Conservation (phyloP, 1,140 invertebrate genomes). For the Luehdorfia chinensis region DNA sequence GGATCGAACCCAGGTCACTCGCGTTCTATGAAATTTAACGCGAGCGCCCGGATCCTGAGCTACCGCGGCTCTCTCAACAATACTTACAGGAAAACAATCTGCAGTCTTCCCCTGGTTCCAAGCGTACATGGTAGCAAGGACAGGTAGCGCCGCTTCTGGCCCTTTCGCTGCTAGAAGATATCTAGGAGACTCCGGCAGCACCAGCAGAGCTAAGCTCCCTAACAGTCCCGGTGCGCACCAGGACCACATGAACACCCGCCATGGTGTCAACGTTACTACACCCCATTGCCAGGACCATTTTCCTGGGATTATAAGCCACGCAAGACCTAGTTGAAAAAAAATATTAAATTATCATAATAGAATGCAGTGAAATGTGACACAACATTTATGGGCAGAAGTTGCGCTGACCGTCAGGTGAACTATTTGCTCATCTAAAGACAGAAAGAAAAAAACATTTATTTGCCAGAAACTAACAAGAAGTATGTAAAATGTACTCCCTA, state of each 20-base stretch:
- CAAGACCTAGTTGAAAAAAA: constrained; percentile 73
- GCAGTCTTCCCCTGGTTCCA: constrained; percentile 40
- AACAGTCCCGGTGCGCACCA: constrained; percentile 78
- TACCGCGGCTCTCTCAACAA: too few species aligned
- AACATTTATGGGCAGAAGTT: too few species aligned
- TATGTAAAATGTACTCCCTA: too few species aligned
- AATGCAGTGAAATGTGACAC: too few species aligned
- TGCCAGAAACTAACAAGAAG: too few species aligned
- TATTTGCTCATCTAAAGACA: too few species aligned
- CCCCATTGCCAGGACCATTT: constrained; percentile 60
- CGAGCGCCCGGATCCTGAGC: too few species aligned
- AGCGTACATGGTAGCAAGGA: constrained; percentile 80
- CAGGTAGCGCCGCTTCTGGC: constrained; percentile 78
- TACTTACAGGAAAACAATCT: constrained; percentile 46
- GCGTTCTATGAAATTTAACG: too few species aligned
- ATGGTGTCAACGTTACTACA: constrained; percentile 76
- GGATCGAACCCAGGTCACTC: too few species aligned
- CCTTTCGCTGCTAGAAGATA: constrained; percentile 81
- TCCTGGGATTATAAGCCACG: constrained; percentile 81
- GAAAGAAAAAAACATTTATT: too few species aligned
- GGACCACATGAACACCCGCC: constrained; percentile 80
- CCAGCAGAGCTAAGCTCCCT: constrained; percentile 72
- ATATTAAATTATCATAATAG: not conserved
- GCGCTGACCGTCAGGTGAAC: too few species aligned
- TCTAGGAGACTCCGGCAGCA: constrained; percentile 86